Percentiles rank a stretch among this genome's conserved stretches.
Conservation (phyloP, 2,888 invertebrate genomes). For the Auanema freiburgensis region DNA sequence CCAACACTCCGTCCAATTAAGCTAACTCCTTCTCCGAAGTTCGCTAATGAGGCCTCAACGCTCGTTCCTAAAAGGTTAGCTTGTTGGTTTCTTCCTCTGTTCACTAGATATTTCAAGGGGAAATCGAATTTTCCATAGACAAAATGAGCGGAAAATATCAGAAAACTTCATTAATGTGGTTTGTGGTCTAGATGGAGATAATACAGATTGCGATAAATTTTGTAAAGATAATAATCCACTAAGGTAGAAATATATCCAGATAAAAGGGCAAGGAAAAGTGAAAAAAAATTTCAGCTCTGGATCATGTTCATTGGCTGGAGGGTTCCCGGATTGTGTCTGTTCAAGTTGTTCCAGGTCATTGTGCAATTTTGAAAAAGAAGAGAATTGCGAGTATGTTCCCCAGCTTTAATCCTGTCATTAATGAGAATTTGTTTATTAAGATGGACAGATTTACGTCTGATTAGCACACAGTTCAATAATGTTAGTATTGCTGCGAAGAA, state of each 20-base stretch:
- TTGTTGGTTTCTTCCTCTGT: no score
- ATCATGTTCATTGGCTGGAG: conserved; percentile 5
- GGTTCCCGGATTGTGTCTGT: conserved; percentile 18
- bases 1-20: not conserved
- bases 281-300: conserved; percentile 16
- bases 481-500: conserved; percentile 48
- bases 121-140: no score
- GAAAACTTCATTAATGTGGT: conserved; percentile 2
- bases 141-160: no score
- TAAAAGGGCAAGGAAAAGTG: no score
- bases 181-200: conserved; percentile 3
- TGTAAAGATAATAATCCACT: conserved; percentile 1
- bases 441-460: conserved; percentile 44
- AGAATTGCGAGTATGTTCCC: conserved; percentile 12
- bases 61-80: not conserved
- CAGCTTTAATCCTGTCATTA: not conserved
- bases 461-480: conserved; percentile 45
- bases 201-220: conserved; percentile 3
- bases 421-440: conserved; percentile 11
- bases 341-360: conserved; percentile 13
- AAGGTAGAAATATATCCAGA: not conserved
- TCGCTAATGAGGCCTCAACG: not conserved
- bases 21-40: not conserved
- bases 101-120: no score
- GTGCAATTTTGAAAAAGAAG: conserved; percentile 31